Percentiles rank a stretch among this genome's conserved stretches.
Conservation (phyloP, 1,140 invertebrate species). For the Tenebrio molitor region DNA sequence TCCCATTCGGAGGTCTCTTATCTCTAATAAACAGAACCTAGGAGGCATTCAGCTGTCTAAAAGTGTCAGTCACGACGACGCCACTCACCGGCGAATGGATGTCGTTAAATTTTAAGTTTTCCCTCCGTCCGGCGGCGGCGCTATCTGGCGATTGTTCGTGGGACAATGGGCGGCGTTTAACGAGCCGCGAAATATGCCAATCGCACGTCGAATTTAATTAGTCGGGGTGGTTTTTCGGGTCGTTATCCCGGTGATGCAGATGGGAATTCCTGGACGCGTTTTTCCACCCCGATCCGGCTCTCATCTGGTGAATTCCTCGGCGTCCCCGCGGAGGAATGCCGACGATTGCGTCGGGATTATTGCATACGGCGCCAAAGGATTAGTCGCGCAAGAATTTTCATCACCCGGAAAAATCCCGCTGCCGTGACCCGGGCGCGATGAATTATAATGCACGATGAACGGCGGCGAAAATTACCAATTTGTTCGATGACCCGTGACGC, state of each 20-base stretch:
- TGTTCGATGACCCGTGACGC: constrained; percentile 21
- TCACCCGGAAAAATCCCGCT: neutral
- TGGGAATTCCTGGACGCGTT: constrained; percentile 14
- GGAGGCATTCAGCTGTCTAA: constrained; percentile 32
- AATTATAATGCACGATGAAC: constrained; percentile 21
- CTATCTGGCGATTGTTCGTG: neutral
- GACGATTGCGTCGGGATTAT: constrained; percentile 30
- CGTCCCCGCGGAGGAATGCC: constrained; percentile 6
- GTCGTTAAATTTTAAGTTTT: constrained; percentile 33
- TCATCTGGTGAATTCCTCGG: constrained; percentile 16
- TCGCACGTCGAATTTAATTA: constrained; percentile 6
- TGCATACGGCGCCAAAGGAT: constrained; percentile 36
- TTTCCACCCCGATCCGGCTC: constrained; percentile 7
- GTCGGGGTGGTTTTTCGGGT: constrained; percentile 2
- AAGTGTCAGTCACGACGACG: constrained; percentile 34
- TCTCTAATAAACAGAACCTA: constrained; percentile 38
- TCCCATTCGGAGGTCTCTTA: constrained; percentile 33
- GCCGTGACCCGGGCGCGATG: neutral
- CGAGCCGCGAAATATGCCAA: neutral
- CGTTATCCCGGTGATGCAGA: neutral
- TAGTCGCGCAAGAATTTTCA: constrained; percentile 35
- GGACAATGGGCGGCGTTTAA: no score
- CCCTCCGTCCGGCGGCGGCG: neutral
- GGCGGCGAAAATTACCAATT: constrained; percentile 9
- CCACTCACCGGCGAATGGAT: constrained; percentile 16